Evolutionary conservation across 2,888 invertebrate genomes (phyloP).

Genomic region (Melinaea menophilus): DNA sequence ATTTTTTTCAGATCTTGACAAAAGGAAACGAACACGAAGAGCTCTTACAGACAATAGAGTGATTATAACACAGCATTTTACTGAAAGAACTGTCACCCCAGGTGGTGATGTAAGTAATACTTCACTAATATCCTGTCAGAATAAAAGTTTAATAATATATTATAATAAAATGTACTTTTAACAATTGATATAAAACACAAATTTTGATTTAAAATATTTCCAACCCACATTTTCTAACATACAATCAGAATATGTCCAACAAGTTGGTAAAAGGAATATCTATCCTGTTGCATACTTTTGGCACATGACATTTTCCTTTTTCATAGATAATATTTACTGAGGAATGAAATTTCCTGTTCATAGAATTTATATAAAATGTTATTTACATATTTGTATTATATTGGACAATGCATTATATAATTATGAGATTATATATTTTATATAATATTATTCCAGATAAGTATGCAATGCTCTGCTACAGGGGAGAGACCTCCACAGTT

Average conservation of each 20-base stretch:
- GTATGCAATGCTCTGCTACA: constrained; percentile 68
- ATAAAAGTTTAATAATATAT: neutral
- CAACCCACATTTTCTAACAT: too few species aligned
- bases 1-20: constrained; percentile 50
- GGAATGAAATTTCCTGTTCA: constrained; percentile 5
- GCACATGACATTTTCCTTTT: neutral
- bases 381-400: too few species aligned
- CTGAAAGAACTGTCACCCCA: constrained; percentile 74
- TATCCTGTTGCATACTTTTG: neutral
- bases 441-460: constrained; percentile 50
- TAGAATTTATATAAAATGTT: neutral
- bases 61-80: constrained; percentile 68
- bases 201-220: neutral
- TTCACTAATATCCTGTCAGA: neutral
- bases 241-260: neutral
- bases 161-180: too few species aligned
- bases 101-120: constrained; percentile 71
- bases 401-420: too few species aligned
- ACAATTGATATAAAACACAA: neutral
- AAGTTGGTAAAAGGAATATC: neutral
- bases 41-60: constrained; percentile 49
- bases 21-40: constrained; percentile 52
- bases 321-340: neutral
- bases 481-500: constrained; percentile 68
- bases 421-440: too few species aligned